Base-by-base conservation (phyloP, 1,140 invertebrate species). In the Acromyrmex heyeri region DNA sequence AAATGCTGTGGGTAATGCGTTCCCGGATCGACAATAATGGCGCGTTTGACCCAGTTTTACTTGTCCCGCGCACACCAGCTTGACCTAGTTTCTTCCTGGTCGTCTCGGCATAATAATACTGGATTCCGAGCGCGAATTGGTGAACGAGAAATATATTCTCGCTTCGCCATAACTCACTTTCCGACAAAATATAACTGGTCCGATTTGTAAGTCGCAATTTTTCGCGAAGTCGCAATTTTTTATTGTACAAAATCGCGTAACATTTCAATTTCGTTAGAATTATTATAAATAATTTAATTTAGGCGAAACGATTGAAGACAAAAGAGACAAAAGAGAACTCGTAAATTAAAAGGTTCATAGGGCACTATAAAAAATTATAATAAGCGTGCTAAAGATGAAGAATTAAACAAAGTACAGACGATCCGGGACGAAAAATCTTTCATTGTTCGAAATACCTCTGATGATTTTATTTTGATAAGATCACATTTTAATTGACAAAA, bases 51-150 rank as follows among this genome's bases (percentile, higher is more conserved):
- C 88, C 34, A 86, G 87, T 87, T 69, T 69, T 89, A 55, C 76
- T 82, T 76, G 44, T 78, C 57, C 59, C 57, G 64, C 12, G 21
- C 21, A 10, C 7, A 44, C 59, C 88, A 89, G 59, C 57, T 79
- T 77, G 87, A 90, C 88, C 88, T 30, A 89, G 81, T 90, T 90
- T 67, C 30, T 44, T 50, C 76, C 55, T 16, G 53, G 8, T 64
- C 10, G 48, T 55, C 34, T 50, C 62, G 8, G 16, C 6, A 48
- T 82, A 61, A 59, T 89, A 83, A 87, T 78, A 78, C 30, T 14
- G 78, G 78, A 83, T 64, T 55, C 21, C 67, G 24, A 34, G 62
- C 70, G 50, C 57, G 48, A 76, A 88, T 77, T 53, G 77, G 38
- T 44, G 30, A n/a, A 77, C 30, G 50, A 67, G 48, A 70, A 64